A percentile compares a stretch with the other conserved stretches of the same genome.
phyloP scores from a whole-genome alignment of 1,140 invertebrate genomes.

The Periplaneta americana region DNA sequence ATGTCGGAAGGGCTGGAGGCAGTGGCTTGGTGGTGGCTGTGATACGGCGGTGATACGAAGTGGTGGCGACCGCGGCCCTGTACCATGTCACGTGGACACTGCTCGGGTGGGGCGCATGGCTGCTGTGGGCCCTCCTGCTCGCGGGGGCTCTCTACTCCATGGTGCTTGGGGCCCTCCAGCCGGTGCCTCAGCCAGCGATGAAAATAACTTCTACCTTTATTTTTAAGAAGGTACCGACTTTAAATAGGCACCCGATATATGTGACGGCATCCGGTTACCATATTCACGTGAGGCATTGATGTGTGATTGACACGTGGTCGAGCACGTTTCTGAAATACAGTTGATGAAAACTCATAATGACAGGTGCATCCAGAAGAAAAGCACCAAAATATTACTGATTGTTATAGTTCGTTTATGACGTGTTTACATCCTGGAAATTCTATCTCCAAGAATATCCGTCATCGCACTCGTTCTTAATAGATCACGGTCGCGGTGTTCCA shows the following conservation, averaged over 20 bases:
- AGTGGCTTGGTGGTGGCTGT: neutral
- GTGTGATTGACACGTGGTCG: too few relatives aligned
- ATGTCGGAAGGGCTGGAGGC: neutral
- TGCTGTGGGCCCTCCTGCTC: slow-evolving; percentile 4
- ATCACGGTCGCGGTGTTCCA: too few relatives aligned
- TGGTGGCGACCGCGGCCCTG: neutral
- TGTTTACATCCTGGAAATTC: too few relatives aligned
- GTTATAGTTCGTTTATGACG: too few relatives aligned
- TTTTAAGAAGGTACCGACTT: neutral
- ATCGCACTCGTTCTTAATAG: too few relatives aligned
- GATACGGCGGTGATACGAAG: too few relatives aligned
- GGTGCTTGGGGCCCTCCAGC: neutral
- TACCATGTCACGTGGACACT: neutral
- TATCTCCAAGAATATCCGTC: too few relatives aligned
- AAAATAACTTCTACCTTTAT: neutral
- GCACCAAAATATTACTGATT: too few relatives aligned
- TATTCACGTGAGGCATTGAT: neutral
- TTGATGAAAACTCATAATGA: too few relatives aligned
- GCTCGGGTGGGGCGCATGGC: neutral
- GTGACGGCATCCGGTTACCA: neutral
- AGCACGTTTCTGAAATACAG: too few relatives aligned
- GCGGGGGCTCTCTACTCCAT: slow-evolving; percentile 2
- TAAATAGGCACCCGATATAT: neutral
- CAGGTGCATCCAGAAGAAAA: too few relatives aligned
- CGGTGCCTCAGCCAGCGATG: neutral